Base-by-base conservation (phyloP, 2,888 invertebrate species). In the Sarcophaga subvicina region DNA sequence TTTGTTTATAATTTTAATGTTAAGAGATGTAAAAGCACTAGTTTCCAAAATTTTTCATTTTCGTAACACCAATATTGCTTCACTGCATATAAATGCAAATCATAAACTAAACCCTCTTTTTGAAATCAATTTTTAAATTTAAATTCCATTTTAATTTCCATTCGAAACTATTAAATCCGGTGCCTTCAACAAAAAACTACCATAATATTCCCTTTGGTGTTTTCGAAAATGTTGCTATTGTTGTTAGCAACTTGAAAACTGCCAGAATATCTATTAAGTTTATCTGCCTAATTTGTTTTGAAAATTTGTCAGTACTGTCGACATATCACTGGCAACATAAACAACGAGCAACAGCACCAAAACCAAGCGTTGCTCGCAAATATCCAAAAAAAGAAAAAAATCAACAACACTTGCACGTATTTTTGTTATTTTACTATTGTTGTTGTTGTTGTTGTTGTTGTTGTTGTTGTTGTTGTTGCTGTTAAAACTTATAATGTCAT, bases 271-370 rank as follows among this genome's bases (percentile, higher is more conserved):
- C 54, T 67, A 22, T 59, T 37, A 69, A 69, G 45, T 25, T 77
- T 78, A 62, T 45, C 27, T 70, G 78, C 78, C 37, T 78, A 78
- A 70, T 78, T 80, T 77, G 67, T 77, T 77, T 69, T 64, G 4
- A 45, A 67, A 77, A 77, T 77, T 77, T 77, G 77, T 25, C 77
- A 45, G 60, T 69, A 45, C 45, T 77, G 67, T 77, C 17, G 14
- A 69, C 77, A 69, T 72, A 72, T 72, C 72, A 60, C 59, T 60
- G 60, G 5, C 54, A 54, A 54, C 0, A 54, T 54, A 54, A 11
- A 25, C 3, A 22, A 22, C 27, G 10, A 22, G 12, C 8, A 8
- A 45, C 59, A 72, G 45, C 62, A 73, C 5, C 20, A 8, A 27
- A n/a, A 60, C 3, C n/a, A 72, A 49, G 17, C 54, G 54, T 17